Base-by-base conservation (phyloP, 1,140 invertebrate species). In the Drosophila parabipectinata region DNA sequence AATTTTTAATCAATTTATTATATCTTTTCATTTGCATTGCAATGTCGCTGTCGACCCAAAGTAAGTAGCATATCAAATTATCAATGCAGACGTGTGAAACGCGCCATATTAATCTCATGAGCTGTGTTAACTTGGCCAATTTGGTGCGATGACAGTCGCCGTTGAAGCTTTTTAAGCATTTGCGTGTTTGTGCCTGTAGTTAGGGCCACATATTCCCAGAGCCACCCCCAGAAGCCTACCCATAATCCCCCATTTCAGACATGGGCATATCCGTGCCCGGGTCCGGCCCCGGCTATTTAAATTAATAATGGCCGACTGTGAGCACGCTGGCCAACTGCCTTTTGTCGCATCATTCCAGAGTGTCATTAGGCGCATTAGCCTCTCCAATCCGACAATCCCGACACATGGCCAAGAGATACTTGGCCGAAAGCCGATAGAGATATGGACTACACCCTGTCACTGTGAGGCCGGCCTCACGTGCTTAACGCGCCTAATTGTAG, bases 291-390 rank as follows among this genome's bases (percentile, higher is more conserved):
- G 72, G 68, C 59, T 71, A 84, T 84, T 87, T 85, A 85, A 85
- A 85, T 85, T 87, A 85, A 87, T 85, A 85, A 81, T 87, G 69
- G 56, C 81, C 30, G 59, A 41, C 41, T 12, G 47, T 10, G 8
- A 8, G 58, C 51, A 53, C 72, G 52, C 54, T 66, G 63, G 34
- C 59, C 52, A 39, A 14, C 21, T 60, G 66, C 58, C 64, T 44
- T 48, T 78, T 56, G 53, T 51, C 54, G 57, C 44, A 52, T 32
- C 69, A 59, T 30, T 26, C 8, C 8, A n/a, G 14, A 26, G 61
- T 76, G 72, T 84, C 66, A 83, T 83, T 81, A 77, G 74, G 18
- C 53, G 41, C 57, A 82, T 81, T 77, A 83, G 63, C 60, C 76
- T n/a, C 34, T 14, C 21, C 48, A 28, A 9, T 37, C 34, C 34